phyloP scores from a whole-genome alignment of 2,113 vertebrate genomes.

The Hippocampus abdominalis region DNA sequence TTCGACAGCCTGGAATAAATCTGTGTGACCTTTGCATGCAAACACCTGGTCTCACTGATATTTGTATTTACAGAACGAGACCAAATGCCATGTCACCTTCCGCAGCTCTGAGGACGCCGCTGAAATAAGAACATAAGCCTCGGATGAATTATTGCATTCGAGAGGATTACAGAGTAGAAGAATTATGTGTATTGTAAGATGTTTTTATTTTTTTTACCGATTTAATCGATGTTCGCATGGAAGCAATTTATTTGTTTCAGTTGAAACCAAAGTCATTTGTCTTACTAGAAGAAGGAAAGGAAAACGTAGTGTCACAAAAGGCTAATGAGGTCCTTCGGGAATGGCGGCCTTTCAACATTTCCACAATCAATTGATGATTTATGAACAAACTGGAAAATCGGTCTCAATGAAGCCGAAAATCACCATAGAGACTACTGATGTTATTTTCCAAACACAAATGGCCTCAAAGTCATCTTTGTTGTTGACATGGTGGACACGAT shows the following conservation, averaged over 20 bases:
- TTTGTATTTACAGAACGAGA: slow-evolving; percentile 7
- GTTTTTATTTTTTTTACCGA: neutral
- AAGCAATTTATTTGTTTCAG: slow-evolving; percentile 4
- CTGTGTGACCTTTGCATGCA: neutral
- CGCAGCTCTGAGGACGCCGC: neutral
- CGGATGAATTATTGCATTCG: neutral
- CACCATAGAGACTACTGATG: slow-evolving; percentile 7
- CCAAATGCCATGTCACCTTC: slow-evolving; percentile 6
- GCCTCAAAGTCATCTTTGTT: slow-evolving; percentile 1
- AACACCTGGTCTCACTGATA: neutral
- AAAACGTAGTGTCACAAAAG: neutral
- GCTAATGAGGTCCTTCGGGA: neutral
- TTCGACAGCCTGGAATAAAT: slow-evolving; percentile 10
- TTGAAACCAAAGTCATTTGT: slow-evolving; percentile 5
- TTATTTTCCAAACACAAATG: slow-evolving; percentile 7
- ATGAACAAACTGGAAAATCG: slow-evolving; percentile 1
- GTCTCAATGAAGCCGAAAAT: neutral
- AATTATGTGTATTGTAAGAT: neutral
- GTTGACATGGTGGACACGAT: slow-evolving; percentile 24
- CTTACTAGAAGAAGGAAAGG: neutral
- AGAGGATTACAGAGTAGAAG: slow-evolving; percentile 2
- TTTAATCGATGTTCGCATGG: neutral
- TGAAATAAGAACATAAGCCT: neutral
- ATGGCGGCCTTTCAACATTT: slow-evolving; percentile 2
- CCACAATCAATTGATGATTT: neutral